A percentile compares a stretch with the other conserved stretches of the same genome.
Conservation (phyloP, 1,140 invertebrate genomes). For the Drosophila nikananu region DNA sequence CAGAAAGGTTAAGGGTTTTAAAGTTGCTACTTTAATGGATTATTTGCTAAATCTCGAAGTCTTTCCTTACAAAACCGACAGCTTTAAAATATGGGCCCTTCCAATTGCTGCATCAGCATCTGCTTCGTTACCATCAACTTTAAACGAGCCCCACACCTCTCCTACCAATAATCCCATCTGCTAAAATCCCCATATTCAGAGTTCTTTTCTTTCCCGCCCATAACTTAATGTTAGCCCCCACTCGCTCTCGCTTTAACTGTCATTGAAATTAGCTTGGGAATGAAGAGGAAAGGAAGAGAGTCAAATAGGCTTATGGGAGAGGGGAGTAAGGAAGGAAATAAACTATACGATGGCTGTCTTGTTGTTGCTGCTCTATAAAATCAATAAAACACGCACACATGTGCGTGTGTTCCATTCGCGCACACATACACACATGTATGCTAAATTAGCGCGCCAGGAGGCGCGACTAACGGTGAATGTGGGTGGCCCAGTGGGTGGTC, state of each 20-base stretch:
- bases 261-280: conserved; percentile 43
- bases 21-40: neutral
- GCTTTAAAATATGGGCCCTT: neutral
- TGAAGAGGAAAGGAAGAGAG: conserved; percentile 14
- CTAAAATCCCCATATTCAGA: neutral
- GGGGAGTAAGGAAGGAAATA: neutral
- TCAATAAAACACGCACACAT: conserved; percentile 71
- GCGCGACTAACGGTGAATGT: conserved; percentile 40
- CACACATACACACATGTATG: conserved; percentile 19
- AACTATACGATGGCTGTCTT: conserved; percentile 53
- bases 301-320: neutral
- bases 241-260: conserved; percentile 13
- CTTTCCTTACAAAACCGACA: neutral
- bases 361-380: conserved; percentile 65
- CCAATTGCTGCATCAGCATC: neutral
- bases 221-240: conserved; percentile 1
- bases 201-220: neutral
- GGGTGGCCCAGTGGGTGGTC: conserved; percentile 30
- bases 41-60: neutral
- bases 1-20: too few species aligned
- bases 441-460: conserved; percentile 53
- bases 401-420: conserved; percentile 36
- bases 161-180: neutral
- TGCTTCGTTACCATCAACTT: neutral
- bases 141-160: neutral